phyloP scores from a whole-genome alignment of 1,140 invertebrate species.

The Apis cerana region DNA sequence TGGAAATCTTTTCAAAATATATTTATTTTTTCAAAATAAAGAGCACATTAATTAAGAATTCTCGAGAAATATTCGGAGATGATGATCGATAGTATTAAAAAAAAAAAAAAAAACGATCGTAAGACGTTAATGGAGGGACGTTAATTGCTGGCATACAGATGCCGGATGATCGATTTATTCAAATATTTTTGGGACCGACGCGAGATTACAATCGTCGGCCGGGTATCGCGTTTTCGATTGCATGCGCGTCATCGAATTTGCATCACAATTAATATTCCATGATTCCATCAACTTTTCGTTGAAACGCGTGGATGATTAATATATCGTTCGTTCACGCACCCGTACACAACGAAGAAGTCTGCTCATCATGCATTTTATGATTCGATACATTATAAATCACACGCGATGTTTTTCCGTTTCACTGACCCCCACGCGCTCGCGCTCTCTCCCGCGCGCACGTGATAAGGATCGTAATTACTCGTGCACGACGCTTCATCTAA shows the following conservation, averaged over 20 bases:
- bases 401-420: conserved; percentile 49
- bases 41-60: no score
- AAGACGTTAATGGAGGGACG: background rate
- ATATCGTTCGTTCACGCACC: conserved; percentile 36
- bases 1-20: background rate
- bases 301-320: conserved; percentile 65
- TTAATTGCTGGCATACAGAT: conserved; percentile 14
- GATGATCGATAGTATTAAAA: no score
- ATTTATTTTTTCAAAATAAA: background rate
- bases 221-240: conserved; percentile 41
- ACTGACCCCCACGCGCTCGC: background rate
- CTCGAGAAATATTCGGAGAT: no score
- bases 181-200: conserved; percentile 21
- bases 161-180: conserved; percentile 9
- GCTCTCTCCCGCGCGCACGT: background rate
- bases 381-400: conserved; percentile 60
- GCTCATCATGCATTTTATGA: conserved; percentile 24
- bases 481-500: conserved; percentile 17
- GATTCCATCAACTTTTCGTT: conserved; percentile 50
- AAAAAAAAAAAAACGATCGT: background rate
- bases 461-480: conserved; percentile 60
- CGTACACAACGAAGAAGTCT: conserved; percentile 19
- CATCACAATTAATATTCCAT: conserved; percentile 53
- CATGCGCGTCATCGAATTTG: conserved; percentile 45
- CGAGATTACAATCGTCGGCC: conserved; percentile 14